Conservation (phyloP, 2,113 vertebrate genomes). For the Miniopterus natalensis region DNA sequence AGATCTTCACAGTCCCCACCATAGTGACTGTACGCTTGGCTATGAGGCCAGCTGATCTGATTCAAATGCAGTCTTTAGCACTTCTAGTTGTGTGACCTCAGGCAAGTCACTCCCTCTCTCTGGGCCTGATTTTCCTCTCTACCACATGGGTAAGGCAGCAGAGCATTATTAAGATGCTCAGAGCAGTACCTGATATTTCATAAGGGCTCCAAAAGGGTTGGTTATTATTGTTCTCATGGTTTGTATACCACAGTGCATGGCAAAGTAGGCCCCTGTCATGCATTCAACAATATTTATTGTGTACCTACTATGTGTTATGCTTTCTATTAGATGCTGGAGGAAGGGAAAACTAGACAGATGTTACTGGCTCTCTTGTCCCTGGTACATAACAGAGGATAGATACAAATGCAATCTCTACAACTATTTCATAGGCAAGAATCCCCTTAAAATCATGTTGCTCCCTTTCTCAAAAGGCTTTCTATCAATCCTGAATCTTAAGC, state of each 20-base stretch:
- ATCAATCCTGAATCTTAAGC: not conserved
- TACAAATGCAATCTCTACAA: not conserved
- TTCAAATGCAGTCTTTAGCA: not conserved
- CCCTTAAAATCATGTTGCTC: not conserved
- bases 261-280: no score
- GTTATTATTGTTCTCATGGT: not conserved
- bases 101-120: not conserved
- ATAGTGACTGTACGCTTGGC: not conserved
- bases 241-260: not conserved
- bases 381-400: not conserved
- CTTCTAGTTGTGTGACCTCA: not conserved
- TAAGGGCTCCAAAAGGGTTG: not conserved
- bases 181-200: not conserved
- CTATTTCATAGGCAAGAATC: not conserved
- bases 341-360: not conserved
- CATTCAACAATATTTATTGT: not conserved
- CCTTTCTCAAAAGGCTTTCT: not conserved
- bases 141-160: not conserved
- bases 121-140: not conserved
- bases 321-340: not conserved
- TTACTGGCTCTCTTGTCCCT: not conserved
- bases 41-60: not conserved
- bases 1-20: accelerated
- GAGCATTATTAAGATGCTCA: not conserved
- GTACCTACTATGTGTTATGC: not conserved